phyloP scores from a whole-genome alignment of 92 coral and sea anemone genomes.

The Parazoanthus atlanticus region DNA sequence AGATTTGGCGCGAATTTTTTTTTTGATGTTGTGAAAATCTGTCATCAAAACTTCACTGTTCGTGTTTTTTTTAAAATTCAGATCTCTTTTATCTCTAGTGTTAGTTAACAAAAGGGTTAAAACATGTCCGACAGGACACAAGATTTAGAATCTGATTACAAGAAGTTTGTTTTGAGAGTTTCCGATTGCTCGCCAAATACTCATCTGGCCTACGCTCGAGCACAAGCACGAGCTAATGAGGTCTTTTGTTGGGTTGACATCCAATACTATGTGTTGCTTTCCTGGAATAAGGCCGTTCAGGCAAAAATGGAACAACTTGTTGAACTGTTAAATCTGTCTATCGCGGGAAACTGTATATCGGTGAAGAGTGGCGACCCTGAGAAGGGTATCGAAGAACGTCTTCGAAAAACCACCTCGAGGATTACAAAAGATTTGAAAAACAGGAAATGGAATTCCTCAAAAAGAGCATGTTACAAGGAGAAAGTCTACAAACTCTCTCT shows the following conservation, averaged over 20 bases:
- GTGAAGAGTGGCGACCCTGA: background rate
- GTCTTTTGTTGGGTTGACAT: slow-evolving; percentile 21
- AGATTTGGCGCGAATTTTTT: slow-evolving; percentile 8
- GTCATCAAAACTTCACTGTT: background rate
- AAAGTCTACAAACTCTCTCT: background rate
- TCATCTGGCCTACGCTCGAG: slow-evolving; percentile 7
- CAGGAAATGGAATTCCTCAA: background rate
- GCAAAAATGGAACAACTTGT: background rate
- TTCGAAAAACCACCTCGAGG: background rate
- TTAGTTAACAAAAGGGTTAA: background rate
- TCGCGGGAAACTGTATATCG: background rate
- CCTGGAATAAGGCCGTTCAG: background rate
- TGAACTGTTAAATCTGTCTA: background rate
- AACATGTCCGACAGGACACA: background rate
- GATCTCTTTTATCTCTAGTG: background rate
- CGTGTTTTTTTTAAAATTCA: background rate
- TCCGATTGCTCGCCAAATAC: slow-evolving; percentile 1
- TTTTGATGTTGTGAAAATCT: too few species aligned
- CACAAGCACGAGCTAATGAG: slow-evolving; percentile 3
- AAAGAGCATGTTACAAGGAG: background rate
- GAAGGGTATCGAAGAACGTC: background rate
- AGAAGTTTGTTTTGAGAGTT: background rate
- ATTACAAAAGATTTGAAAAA: background rate
- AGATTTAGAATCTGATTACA: background rate
- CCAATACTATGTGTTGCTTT: slow-evolving; percentile 4